Base-by-base conservation (phyloP, 2,113 vertebrate species). In the Rhodinocichla rosea region DNA sequence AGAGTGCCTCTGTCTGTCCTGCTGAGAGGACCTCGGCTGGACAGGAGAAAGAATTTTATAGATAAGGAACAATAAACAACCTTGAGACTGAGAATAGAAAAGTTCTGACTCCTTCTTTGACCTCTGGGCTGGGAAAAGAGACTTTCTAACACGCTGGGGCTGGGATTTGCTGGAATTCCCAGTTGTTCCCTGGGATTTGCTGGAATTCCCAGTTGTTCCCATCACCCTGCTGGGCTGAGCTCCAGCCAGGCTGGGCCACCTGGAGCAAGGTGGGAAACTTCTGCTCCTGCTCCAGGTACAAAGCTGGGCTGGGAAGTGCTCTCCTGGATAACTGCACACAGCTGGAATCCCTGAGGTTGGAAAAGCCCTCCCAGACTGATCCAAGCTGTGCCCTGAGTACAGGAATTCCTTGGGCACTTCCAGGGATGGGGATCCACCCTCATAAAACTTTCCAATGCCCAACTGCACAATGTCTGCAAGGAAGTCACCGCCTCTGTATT, bases 271-370 rank as follows among this genome's bases (percentile, higher is more conserved):
- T 4, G 15, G 7, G 42, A 28, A 57, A 20, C 15, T 18, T 14
- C 65, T 78, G 26, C 40, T n/a, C 15, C 32, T 50, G 21, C 13
- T 17, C 5, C 28, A 45, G n/a, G 32, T 7, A 7, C 9, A 33
- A 20, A 23, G 5, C 9, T 1, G 1, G 9, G 16, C 11, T 27
- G 27, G 44, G 44, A 14, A 86, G 8, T 2, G 9, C 8, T 40
- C 30, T 55, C 37, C 59, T 24, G 44, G 26, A 11, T 4, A 0
- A 39, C 14, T 60, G 11, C 11, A 33, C 6, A 5, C 26, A 23
- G 20, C 11, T 52, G 33, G 35, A 15, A 49, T 22, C 6, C 11
- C 49, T 23, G 27, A 16, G 42, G 26, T 0, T 37, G 67, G 67
- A 4, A 71, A 71, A 71, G 30, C 40, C 24, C 19, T 55, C 23